Percentiles rank a stretch among this genome's conserved stretches.
phyloP scores from a whole-genome alignment of 2,888 invertebrate genomes.

The Plebejus melissa region DNA sequence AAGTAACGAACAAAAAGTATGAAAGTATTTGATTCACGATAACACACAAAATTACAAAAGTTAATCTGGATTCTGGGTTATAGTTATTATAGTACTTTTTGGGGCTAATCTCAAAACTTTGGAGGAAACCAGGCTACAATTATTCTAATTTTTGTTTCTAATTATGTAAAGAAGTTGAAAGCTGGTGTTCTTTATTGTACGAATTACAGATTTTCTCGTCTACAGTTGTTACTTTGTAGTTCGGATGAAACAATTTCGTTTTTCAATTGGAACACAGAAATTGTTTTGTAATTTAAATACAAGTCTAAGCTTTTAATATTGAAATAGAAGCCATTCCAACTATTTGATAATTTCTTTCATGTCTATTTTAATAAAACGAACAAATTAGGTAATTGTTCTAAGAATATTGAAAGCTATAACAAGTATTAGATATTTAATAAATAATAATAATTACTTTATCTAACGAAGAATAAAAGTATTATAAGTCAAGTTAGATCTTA shows the following conservation, averaged over 20 bases:
- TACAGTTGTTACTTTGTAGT: neutral
- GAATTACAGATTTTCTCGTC: constrained; percentile 10
- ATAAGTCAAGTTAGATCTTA: neutral
- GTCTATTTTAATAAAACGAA: neutral
- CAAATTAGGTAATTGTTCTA: neutral
- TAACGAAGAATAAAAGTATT: neutral
- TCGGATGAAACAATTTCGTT: neutral
- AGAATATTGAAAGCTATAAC: neutral
- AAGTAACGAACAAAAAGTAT: neutral
- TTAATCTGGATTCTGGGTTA: neutral
- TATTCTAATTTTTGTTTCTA: constrained; percentile 22
- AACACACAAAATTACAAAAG: neutral
- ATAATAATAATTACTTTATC: neutral
- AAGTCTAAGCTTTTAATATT: neutral
- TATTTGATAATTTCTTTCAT: neutral
- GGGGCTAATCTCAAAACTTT: neutral
- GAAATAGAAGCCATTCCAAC: neutral
- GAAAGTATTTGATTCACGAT: neutral
- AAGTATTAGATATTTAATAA: neutral
- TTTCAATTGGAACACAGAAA: neutral
- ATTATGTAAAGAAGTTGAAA: constrained; percentile 5
- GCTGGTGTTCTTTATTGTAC: constrained; percentile 6
- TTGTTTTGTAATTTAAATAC: neutral
- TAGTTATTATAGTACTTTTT: neutral
- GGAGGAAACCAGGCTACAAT: neutral